Evolutionary conservation across 2,888 invertebrate genomes (phyloP).

Genomic region (Xanthorhoe spadicearia): DNA sequence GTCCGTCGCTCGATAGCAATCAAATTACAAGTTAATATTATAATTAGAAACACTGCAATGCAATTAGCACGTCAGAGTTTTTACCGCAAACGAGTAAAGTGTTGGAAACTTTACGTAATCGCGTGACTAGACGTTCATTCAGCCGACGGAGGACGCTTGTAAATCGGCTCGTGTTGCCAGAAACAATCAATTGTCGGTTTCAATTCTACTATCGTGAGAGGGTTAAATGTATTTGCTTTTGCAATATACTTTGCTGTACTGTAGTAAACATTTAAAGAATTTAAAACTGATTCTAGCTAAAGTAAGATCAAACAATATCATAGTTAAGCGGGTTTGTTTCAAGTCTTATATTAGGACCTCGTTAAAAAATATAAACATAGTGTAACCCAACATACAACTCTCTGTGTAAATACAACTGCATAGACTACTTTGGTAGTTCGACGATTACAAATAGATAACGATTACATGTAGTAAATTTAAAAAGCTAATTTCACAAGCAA

Average conservation of each 20-base stretch:
- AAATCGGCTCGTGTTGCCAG: conserved; percentile 43
- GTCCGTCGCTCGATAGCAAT: conserved; percentile 60
- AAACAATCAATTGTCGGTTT: conserved; percentile 32
- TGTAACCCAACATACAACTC: too few relatives aligned
- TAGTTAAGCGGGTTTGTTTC: neutral
- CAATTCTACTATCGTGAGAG: conserved; percentile 23
- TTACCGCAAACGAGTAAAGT: conserved; percentile 76
- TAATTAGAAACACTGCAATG: conserved; percentile 73
- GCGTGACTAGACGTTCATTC: conserved; percentile 78
- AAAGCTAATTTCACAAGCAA: conserved; percentile 18
- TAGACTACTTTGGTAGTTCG: too few relatives aligned
- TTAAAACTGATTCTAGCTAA: neutral
- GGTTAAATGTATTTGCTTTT: conserved; percentile 12
- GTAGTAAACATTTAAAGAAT: too few relatives aligned
- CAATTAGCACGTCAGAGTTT: conserved; percentile 76
- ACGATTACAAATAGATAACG: neutral
- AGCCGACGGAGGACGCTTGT: conserved; percentile 51
- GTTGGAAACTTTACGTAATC: conserved; percentile 78
- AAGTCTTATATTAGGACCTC: neutral
- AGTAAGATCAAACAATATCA: neutral
- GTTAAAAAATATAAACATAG: too few relatives aligned
- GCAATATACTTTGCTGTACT: neutral
- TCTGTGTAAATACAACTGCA: too few relatives aligned
- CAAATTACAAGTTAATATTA: conserved; percentile 64
- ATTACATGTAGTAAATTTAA: too few relatives aligned